Base-by-base conservation (phyloP, 2,113 vertebrate species). In the Prolemur simus region DNA sequence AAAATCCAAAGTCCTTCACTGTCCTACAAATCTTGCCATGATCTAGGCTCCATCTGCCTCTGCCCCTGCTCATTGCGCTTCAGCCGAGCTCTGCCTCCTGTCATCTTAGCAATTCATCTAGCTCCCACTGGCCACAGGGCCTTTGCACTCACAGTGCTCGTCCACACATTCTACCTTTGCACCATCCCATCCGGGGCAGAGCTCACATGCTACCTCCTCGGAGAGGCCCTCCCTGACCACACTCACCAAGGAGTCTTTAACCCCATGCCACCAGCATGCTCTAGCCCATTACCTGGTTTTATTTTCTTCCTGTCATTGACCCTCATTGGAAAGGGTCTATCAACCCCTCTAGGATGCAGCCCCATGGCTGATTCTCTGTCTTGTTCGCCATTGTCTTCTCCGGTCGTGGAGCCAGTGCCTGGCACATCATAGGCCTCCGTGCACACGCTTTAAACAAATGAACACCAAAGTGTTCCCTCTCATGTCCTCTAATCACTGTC, bases 71-170 rank as follows among this genome's bases (percentile, higher is more conserved):
- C 39, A 9, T 27, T 52, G 20, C 14, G 27, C 54, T 37, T n/a
- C 29, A 39, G 80, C 68, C 0, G 0, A 3, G 3, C n/a, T 13
- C 10, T 54, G 23, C 64, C 45, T 74, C 17, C 49, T 64, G 32
- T 1, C 7, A 1, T 20, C 13, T 58, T 29, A 63, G 45, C 56
- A 60, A 52, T 0, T 42, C 2, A 0, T 39, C 45, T 3, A 1
- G 8, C 20, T 71, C 64, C 12, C 1, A 4, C 29, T 4, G 21
- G 29, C 63, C 68, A 27, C 71, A 83, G 92, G 68, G 14, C 32
- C 78, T 93, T 49, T 45, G 47, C 73, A 37, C 17, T 18, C 29
- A 58, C 0, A 2, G 15, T 8, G 37, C 4, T 64, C 32, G 11
- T 29, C 34, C 42, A 39, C 25, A n/a, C 12, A 11, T 25, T 12